phyloP scores from a whole-genome alignment of 2,113 vertebrate genomes.

The Crotalus tigris region DNA sequence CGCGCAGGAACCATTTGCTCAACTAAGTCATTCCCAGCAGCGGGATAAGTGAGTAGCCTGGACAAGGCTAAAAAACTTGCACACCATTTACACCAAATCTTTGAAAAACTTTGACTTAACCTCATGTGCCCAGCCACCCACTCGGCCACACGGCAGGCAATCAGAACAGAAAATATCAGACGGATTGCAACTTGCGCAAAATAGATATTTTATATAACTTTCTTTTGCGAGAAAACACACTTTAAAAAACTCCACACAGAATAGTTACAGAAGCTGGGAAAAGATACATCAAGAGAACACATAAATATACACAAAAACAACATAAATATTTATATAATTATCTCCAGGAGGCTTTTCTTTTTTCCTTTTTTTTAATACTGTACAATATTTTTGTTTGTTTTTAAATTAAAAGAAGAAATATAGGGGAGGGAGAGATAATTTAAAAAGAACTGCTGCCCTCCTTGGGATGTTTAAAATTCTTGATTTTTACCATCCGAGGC shows the following conservation, averaged over 20 bases:
- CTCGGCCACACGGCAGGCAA: neutral
- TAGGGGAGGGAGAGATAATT: neutral
- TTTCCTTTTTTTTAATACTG: neutral
- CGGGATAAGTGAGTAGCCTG: neutral
- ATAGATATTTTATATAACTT: constrained; percentile 40
- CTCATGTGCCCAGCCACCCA: neutral
- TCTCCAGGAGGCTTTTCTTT: constrained; percentile 4
- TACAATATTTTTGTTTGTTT: constrained; percentile 7
- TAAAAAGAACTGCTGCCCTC: neutral
- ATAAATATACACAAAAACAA: constrained; percentile 35
- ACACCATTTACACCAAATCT: neutral
- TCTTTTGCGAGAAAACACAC: neutral
- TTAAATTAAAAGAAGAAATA: constrained; percentile 19
- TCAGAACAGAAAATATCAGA: neutral
- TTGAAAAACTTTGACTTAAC: too few species aligned
- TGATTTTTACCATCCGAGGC: neutral
- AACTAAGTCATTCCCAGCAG: neutral
- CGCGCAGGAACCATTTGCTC: neutral
- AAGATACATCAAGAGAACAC: neutral
- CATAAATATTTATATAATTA: constrained; percentile 33
- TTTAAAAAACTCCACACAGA: neutral
- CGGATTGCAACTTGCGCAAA: constrained; percentile 11
- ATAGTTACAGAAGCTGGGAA: neutral
- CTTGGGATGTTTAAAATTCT: neutral
- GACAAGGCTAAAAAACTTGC: neutral